Evolutionary conservation across 2,113 vertebrate species (phyloP), one percentile per base, ranked within the genome.

Genomic region (Dolichallabes microphthalmus): DNA sequence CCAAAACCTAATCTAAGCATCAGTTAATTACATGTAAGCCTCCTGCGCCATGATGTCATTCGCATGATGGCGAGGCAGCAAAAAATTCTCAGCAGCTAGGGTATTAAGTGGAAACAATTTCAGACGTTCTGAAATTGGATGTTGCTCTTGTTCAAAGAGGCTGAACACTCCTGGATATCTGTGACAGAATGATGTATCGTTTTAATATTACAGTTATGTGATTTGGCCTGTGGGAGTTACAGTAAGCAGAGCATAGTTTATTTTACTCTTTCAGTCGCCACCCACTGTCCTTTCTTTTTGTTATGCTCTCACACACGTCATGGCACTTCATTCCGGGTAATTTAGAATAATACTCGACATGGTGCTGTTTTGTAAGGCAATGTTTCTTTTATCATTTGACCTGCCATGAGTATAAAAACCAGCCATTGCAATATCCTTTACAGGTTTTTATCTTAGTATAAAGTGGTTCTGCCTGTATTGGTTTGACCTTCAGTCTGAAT

Each of bases 171-270:
- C 77, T 66, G 78, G 61, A 80, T 52, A 63, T 61, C 83, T 90
- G 85, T 86, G 90, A 76, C 88, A 82, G 35, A 83, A 68, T 88
- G 87, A 92, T 91, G 68, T 88, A 90, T 90, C 82, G 88, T 68
- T 88, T 90, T 89, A 89, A 91, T 89, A 88, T 80, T 32, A 27
- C 88, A 35, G 64, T 50, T 76, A 84, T 82, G 83, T 87, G 90
- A 89, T 89, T 88, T 85, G 87, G 83, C 84, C 80, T 84, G 74
- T 78, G 35, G 75, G 83, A 63, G 55, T 22, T 63, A 66, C 17
- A 71, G 57, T 64, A 85, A 90, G 87, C n/a, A 32, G 55, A 73
- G n/a, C 84, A 82, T 69, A 35, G 69, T 52, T 68, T 60, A 10
- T 35, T 80, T 64, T 64, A 4, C n/a, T 78, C 13, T 25, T 66